Base-by-base conservation (phyloP, 2,113 vertebrate species). In the Macaca nemestrina region DNA sequence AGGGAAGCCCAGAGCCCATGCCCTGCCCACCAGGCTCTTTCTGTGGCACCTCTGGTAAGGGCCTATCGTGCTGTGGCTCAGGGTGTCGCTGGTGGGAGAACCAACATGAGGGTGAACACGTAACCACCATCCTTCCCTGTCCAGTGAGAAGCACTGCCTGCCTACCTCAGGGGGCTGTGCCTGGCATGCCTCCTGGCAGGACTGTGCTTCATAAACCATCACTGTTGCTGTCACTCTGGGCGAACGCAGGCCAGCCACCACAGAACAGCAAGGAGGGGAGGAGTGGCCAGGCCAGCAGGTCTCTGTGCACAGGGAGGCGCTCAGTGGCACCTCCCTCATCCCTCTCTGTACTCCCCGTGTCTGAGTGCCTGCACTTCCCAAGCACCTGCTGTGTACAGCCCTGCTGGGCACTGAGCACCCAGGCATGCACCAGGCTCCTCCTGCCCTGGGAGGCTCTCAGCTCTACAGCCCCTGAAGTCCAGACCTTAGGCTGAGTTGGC, bases 41-140 rank as follows among this genome's bases (percentile, higher is more conserved):
- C 98, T 99, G 99, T 96, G 99, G 99, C 79, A 97, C 97, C 57
- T 99, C 99, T 91, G 99, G 99, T 99, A 64, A 93, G 98, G 68
- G 30, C 4, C 67, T 23, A 2, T 38, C 11, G 0, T 40, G 5
- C 50, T 10, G 0, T 14, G 70, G 57, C 16, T 17, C 50, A n/a
- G 40, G 48, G 38, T 25, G 11, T 12, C 16, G 68, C 40, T 2
- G 52, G 32, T 40, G 27, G 48, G 84, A 88, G 22, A 73, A 25
- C 12, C 35, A 35, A 23, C 10, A 18, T 22, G 50, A 61, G 35
- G 17, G n/a, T 1, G 1, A 0, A 11, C n/a, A 12, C 0, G 0
- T 32, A 67, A 14, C 32, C 22, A 7, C 52, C 2, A 0, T 35
- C 40, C n/a, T 72, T 43, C 67, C 55, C 55, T 0, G 23, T 38